phyloP scores from a whole-genome alignment of 2,888 invertebrate species.

The Eupithecia tripunctaria region DNA sequence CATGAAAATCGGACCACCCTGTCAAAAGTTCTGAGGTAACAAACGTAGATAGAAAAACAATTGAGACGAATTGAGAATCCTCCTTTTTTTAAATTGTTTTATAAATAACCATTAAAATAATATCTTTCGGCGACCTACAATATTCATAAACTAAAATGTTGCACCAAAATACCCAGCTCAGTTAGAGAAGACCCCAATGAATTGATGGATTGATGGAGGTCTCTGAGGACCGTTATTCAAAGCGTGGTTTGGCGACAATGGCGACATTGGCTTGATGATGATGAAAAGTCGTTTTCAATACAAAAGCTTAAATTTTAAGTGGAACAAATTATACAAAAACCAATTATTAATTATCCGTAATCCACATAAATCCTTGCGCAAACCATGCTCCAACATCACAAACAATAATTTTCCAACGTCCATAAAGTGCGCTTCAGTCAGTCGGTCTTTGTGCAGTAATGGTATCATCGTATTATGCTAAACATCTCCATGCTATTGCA shows the following conservation, averaged over 20 bases:
- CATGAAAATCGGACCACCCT: too few relatives aligned
- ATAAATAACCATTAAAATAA: too few relatives aligned
- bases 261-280: too few relatives aligned
- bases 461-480: constrained; percentile 80
- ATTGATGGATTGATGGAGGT: too few relatives aligned
- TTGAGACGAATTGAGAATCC: too few relatives aligned
- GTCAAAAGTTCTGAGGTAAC: too few relatives aligned
- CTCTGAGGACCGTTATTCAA: too few relatives aligned
- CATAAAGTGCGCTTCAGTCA: constrained; percentile 28
- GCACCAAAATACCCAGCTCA: too few relatives aligned
- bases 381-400: not conserved
- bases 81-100: too few relatives aligned
- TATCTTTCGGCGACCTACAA: not conserved
- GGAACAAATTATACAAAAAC: not conserved
- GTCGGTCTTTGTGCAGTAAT: constrained; percentile 67
- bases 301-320: not conserved
- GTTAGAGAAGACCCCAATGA: too few relatives aligned
- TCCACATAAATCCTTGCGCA: not conserved
- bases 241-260: too few relatives aligned
- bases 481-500: constrained; percentile 74
- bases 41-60: too few relatives aligned
- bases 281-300: not conserved
- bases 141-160: not conserved
- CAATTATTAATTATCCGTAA: not conserved
- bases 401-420: constrained; percentile 15